A percentile compares a stretch with the other conserved stretches of the same genome.
phyloP scores from a whole-genome alignment of 1,140 invertebrate genomes.

The Drosophila malerkotliana region DNA sequence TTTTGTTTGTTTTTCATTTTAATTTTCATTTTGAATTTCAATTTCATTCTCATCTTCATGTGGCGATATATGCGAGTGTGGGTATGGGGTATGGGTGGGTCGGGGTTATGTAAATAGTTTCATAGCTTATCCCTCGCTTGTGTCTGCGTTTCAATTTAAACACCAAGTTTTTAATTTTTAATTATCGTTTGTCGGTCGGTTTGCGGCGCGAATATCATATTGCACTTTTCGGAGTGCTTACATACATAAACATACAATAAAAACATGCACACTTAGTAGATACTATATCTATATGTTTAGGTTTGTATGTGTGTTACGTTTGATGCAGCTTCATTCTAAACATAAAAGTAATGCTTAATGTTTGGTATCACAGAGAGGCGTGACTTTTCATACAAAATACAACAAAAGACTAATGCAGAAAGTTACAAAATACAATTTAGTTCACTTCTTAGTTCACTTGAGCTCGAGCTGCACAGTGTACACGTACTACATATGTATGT shows the following conservation, averaged over 20 bases:
- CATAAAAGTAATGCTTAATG: conserved; percentile 83
- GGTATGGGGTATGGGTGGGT: conserved; percentile 3
- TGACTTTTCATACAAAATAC: conserved; percentile 78
- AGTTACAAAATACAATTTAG: conserved; percentile 74
- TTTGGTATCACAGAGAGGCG: conserved; percentile 84
- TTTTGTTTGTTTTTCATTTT: conserved; percentile 51
- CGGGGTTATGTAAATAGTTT: conserved; percentile 42
- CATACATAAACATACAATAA: conserved; percentile 66
- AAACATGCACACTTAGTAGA: conserved; percentile 74
- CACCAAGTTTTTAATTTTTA: conserved; percentile 31
- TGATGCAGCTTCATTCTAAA: conserved; percentile 76
- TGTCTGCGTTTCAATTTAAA: conserved; percentile 26
- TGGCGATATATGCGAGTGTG: conserved; percentile 3
- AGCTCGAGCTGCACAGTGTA: conserved; percentile 56
- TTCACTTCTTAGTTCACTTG: conserved; percentile 48
- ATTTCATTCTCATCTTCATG: conserved; percentile 19
- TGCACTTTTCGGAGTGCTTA: conserved; percentile 47
- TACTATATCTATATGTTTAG: conserved; percentile 58
- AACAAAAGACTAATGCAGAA: conserved; percentile 71
- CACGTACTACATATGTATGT: conserved; percentile 21
- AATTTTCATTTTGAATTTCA: conserved; percentile 27
- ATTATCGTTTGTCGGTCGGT: conserved; percentile 20
- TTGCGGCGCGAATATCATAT: conserved; percentile 63
- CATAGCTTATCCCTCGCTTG: conserved; percentile 47
- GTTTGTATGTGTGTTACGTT: conserved; percentile 47